These are phyloP conservation scores for Anas capensis DNA, from an alignment of 2,797 vertebrate species.

Conservation along the genomic window DNA sequence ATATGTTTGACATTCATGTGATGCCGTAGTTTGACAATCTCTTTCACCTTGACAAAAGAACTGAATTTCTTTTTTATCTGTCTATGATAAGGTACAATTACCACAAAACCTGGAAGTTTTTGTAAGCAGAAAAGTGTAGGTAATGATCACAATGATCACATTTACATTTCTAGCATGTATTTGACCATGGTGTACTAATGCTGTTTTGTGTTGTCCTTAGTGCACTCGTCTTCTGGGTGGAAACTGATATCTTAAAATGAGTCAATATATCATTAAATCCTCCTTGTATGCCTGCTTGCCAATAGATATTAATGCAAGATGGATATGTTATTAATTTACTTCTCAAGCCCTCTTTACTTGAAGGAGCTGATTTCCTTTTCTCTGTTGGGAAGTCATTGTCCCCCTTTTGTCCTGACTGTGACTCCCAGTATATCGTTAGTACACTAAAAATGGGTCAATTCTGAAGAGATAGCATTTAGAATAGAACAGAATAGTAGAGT, in stretches of 20 bases:
- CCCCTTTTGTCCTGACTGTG: not conserved
- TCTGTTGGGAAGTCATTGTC: not conserved
- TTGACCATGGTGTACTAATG: not conserved
- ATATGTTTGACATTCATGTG: not conserved
- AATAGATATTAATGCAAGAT: not conserved
- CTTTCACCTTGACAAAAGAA: not conserved
- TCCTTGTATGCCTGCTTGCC: not conserved
- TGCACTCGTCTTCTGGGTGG: not conserved
- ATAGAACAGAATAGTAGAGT: no score
- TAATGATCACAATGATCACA: not conserved
- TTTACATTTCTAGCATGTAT: not conserved
- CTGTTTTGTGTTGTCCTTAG: not conserved
- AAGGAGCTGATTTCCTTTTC: not conserved
- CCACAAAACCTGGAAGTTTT: not conserved
- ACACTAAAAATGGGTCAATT: not conserved
- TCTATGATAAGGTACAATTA: not conserved
- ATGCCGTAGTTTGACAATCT: not conserved
- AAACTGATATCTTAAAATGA: not conserved
- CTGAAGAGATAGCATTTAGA: not conserved
- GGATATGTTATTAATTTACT: not conserved
- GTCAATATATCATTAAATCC: not conserved
- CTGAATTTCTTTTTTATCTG: not conserved
- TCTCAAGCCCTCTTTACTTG: not conserved
- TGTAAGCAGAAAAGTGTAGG: not conserved
- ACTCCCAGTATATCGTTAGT: not conserved